Percentiles rank a stretch among this genome's conserved stretches.
phyloP scores from a whole-genome alignment of 2,797 vertebrate genomes.

The Synaphobranchus kaupii region DNA sequence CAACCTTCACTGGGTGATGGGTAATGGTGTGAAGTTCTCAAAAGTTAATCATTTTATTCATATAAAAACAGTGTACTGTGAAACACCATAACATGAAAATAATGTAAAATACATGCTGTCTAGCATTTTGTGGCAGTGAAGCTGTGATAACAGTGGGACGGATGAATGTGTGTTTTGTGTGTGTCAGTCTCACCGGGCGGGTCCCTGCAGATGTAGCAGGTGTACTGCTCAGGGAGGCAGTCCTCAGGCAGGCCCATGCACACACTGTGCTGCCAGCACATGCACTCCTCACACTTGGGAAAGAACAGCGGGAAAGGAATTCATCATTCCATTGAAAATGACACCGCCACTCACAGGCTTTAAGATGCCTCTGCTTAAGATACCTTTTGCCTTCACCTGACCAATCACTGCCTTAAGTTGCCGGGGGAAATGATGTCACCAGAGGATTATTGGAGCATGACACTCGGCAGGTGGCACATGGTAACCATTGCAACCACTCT shows the following conservation, averaged over 20 bases:
- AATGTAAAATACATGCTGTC: background rate
- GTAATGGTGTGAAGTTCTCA: too few species aligned
- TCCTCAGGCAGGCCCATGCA: constrained; percentile 88
- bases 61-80: background rate
- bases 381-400: too few species aligned
- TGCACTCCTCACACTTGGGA: constrained; percentile 83
- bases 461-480: too few species aligned
- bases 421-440: too few species aligned
- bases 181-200: constrained; percentile 75
- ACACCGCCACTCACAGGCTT: background rate
- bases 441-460: too few species aligned
- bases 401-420: background rate
- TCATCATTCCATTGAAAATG: constrained; percentile 14
- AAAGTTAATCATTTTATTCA: background rate
- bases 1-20: too few species aligned
- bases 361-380: background rate
- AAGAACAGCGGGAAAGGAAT: background rate
- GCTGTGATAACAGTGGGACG: too few species aligned
- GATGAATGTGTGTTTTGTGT: background rate
- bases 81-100: background rate
- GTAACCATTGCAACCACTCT: too few species aligned
- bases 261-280: constrained; percentile 85
- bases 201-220: constrained; percentile 83
- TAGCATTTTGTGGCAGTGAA: too few species aligned
- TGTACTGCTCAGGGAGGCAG: constrained; percentile 85